Conservation (phyloP, 2,888 invertebrate genomes). For the Homarus gammarus region DNA sequence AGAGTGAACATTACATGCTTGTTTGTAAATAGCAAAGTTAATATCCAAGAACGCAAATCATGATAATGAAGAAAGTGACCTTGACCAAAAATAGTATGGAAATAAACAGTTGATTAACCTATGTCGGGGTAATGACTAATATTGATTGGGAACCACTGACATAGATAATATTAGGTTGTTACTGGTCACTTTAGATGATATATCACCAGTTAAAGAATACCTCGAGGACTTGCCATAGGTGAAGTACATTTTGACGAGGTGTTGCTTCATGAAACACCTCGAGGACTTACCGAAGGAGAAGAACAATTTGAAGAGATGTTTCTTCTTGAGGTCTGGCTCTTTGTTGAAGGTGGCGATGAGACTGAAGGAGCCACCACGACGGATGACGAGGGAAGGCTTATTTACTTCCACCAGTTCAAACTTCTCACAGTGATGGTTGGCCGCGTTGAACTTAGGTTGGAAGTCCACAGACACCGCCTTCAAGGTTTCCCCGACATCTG, state of each 20-base stretch:
- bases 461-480: slow-evolving; percentile 77
- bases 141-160: too few species aligned
- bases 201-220: too few species aligned
- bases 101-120: too few species aligned
- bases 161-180: too few species aligned
- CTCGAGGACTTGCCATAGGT: slow-evolving; percentile 34
- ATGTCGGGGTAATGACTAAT: too few species aligned
- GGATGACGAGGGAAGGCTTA: slow-evolving; percentile 77
- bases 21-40: too few species aligned
- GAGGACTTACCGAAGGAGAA: slow-evolving; percentile 47
- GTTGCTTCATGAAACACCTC: too few species aligned
- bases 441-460: slow-evolving; percentile 77
- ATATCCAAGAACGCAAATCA: too few species aligned
- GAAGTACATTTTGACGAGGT: slow-evolving; percentile 43
- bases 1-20: too few species aligned
- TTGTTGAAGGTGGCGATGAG: slow-evolving; percentile 80
- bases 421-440: slow-evolving; percentile 78
- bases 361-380: slow-evolving; percentile 73
- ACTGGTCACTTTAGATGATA: too few species aligned
- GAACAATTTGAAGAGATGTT: slow-evolving; percentile 39
- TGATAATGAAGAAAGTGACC: too few species aligned
- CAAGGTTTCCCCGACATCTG: not conserved
- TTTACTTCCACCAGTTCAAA: slow-evolving; percentile 77
- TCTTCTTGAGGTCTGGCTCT: slow-evolving; percentile 80
- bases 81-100: too few species aligned